Evolutionary conservation across 2,888 invertebrate genomes (phyloP).

Genomic region (Euplexia lucipara): DNA sequence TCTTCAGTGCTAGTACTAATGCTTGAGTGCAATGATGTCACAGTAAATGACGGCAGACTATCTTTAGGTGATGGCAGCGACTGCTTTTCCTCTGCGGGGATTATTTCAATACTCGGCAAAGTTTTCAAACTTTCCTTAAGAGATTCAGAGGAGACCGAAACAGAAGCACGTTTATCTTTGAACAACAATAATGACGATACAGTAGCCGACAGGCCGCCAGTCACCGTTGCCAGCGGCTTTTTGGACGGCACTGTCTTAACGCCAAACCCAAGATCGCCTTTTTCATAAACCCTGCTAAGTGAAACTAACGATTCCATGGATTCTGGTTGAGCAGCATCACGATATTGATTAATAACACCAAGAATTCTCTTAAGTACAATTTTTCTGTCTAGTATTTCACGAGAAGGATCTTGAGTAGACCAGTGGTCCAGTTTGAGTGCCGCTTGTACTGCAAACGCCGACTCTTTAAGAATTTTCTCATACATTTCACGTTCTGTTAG

Average conservation of each 20-base stretch:
- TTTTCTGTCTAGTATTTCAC: conserved; percentile 86
- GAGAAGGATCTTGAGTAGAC: conserved; percentile 77
- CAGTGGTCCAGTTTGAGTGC: conserved; percentile 90
- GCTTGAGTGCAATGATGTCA: conserved; percentile 78
- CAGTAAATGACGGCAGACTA: conserved; percentile 80
- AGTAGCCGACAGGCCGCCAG: background rate
- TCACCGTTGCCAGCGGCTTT: background rate
- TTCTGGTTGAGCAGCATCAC: conserved; percentile 79
- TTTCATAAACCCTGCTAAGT: conserved; percentile 90
- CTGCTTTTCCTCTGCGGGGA: conserved; percentile 73
- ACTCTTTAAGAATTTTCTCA: conserved; percentile 91
- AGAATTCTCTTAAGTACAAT: conserved; percentile 90
- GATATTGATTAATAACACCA: conserved; percentile 85
- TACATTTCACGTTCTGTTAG: conserved; percentile 90
- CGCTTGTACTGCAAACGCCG: conserved; percentile 91
- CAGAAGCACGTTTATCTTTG: conserved; percentile 22
- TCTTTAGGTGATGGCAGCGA: conserved; percentile 71
- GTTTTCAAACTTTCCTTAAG: conserved; percentile 80
- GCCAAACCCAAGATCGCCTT: conserved; percentile 93
- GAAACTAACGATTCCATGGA: conserved; percentile 88
- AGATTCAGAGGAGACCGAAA: conserved; percentile 41
- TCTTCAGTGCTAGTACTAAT: conserved; percentile 49
- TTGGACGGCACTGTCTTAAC: conserved; percentile 79
- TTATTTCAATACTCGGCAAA: conserved; percentile 80
- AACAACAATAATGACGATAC: conserved; percentile 13